Conservation (phyloP, 2,113 vertebrate genomes). For the Monopterus albus region DNA sequence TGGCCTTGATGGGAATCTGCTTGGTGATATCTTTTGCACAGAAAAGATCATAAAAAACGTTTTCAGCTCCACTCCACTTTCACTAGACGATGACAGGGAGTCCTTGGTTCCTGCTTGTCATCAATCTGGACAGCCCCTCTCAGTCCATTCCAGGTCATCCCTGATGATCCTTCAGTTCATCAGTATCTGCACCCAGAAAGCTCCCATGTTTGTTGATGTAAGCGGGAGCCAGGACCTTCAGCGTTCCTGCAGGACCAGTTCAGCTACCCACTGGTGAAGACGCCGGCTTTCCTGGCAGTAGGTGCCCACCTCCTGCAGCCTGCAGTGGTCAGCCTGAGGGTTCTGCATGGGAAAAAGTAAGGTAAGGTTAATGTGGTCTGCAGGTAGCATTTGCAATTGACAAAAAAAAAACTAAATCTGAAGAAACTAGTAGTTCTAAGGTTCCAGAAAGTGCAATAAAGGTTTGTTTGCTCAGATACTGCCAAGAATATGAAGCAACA, state of each 20-base stretch:
- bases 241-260: slow-evolving; percentile 87
- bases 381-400: not conserved
- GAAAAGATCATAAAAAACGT: slow-evolving; percentile 17
- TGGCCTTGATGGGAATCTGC: slow-evolving; percentile 1
- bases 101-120: slow-evolving; percentile 9
- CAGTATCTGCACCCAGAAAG: slow-evolving; percentile 10
- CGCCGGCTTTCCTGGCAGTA: slow-evolving; percentile 90
- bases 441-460: not conserved
- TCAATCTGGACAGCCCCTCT: not conserved
- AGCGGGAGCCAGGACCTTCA: slow-evolving; percentile 63
- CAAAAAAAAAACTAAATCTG: too few species aligned
- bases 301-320: slow-evolving; percentile 86
- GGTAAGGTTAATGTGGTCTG: not conserved
- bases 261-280: slow-evolving; percentile 91
- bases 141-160: slow-evolving; percentile 11
- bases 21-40: slow-evolving; percentile 19
- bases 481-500: not conserved
- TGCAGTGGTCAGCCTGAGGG: slow-evolving; percentile 85
- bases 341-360: slow-evolving; percentile 76
- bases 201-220: not conserved
- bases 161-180: slow-evolving; percentile 42
- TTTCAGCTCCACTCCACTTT: slow-evolving; percentile 22
- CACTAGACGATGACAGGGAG: slow-evolving; percentile 1
- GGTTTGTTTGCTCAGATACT: not conserved
- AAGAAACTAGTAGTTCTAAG: too few species aligned